phyloP scores from a whole-genome alignment of 2,113 vertebrate species.

The Tragelaphus buxtoni region DNA sequence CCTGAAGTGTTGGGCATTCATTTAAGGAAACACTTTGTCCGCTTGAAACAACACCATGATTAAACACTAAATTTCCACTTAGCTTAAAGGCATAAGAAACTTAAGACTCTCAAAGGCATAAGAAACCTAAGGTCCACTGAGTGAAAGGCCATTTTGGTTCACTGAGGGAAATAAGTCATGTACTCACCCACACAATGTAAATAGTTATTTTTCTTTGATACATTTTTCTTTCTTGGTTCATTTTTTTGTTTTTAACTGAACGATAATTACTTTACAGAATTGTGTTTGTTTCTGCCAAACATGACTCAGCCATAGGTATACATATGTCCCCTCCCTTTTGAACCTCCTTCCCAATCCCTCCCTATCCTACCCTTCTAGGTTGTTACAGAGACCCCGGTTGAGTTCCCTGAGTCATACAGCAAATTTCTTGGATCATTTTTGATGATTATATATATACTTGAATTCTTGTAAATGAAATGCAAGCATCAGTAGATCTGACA shows the following conservation, averaged over 20 bases:
- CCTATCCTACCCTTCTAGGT: not conserved
- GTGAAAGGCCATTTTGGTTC: not conserved
- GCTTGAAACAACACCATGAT: not conserved
- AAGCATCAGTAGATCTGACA: not conserved
- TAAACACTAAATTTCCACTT: not conserved
- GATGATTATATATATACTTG: not conserved
- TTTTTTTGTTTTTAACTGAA: not conserved
- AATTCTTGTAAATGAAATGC: not conserved
- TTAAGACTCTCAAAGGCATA: not conserved
- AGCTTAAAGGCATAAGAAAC: not conserved
- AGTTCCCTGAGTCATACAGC: not conserved
- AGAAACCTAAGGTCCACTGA: not conserved
- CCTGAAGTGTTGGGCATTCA: not conserved
- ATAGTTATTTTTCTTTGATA: not conserved
- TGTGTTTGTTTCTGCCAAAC: not conserved
- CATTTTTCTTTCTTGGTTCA: not conserved
- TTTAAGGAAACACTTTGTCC: not conserved
- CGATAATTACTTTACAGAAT: not conserved
- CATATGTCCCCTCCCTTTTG: not conserved
- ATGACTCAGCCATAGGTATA: not conserved
- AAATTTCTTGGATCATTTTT: not conserved
- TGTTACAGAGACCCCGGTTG: not conserved
- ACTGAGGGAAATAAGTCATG: not conserved
- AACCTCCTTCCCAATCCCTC: not conserved
- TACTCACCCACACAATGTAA: not conserved